Base-by-base conservation (phyloP, 2,797 vertebrate species). In the Takifugu ocellatus region DNA sequence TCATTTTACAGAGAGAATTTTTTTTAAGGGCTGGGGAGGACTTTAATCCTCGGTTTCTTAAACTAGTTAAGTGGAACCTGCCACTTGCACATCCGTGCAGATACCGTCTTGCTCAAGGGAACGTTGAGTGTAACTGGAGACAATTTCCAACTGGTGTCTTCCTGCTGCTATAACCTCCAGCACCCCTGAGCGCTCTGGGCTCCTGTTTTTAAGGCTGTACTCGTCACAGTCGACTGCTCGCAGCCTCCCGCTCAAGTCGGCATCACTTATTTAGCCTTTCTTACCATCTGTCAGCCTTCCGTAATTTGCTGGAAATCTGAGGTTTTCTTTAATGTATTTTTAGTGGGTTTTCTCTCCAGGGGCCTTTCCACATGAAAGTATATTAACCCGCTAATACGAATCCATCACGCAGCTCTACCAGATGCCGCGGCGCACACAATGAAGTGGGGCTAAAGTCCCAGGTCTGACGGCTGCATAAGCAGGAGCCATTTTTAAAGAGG, bases 371-470 rank as follows among this genome's bases (percentile, higher is more conserved):
- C 80, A 76, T 82, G 68, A 84, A 82, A 81, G 75, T 82, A 70
- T 80, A 81, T 85, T 86, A 85, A 84, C 81, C 76, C 66, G 59
- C 74, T 88, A 84, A 87, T 85, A 82, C 51, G 67, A 79, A 84
- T 84, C 74, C 72, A 75, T 81, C 77, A 68, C 67, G 59, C 70
- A 75, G 54, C 70, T 75, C 61, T 21, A 59, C 81, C 83, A 82
- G 74, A 75, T 63, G 74, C 81, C 82, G 75, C 72, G 75, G 82
- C 85, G 77, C 71, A 80, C 84, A 86, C 81, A 84, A 84, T 88
- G 88, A 88, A 79, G 65, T 75, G 63, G 70, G 76, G 65, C 72
- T 82, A 73, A 60, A 72, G 68, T 85, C 78, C 63, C 54, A 67
- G 84, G 73, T 85, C 84, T 86, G 86, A 88, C 70, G 69, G 71